Base-by-base conservation (phyloP, 2,797 vertebrate species). In the Rhynchonycteris naso region DNA sequence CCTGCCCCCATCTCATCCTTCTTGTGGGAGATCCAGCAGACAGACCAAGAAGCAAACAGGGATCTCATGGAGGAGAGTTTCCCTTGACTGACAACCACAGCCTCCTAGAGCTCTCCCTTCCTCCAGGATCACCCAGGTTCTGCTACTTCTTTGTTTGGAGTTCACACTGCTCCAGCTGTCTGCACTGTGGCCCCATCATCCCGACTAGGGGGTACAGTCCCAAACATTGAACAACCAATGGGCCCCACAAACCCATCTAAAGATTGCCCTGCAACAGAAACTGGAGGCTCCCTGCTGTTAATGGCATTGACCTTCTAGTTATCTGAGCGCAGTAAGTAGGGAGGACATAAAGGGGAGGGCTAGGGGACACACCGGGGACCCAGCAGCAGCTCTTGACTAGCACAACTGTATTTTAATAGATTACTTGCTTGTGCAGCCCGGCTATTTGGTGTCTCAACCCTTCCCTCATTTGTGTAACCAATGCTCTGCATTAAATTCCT, bases 391-490 rank as follows among this genome's bases (percentile, higher is more conserved):
- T 65, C 68, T 13, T 24, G 4, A 7, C 24, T 12, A 8, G 9
- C 1, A 9, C 1, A 38, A 33, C 6, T 1, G 1, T 38, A 1
- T 71, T 71, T 88, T 65, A 52, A 5, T 4, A 4, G 19, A 8
- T 26, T 7, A 16, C 12, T 24, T 2, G 2, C 9, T 0, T 1
- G 38, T 28, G 7, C 35, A 88, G 61, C 30, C 28, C 4, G 0
- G 10, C 35, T 50, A 1, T 30, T 38, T 47, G 30, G 56, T 26
- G 50, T 38, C 61, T 26, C 56, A 21, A 1, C 19, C 66, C 74
- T 52, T 9, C 82, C 12, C 0, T 61, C 72, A 0, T 14, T 50
- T 4, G 50, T 28, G 43, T 52, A 28, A 30, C 47, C 68, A n/a
- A 3, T 0, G 11, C 65, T 58, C 68, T 61, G 63, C 59, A 4